A percentile compares a stretch with the other conserved stretches of the same genome.
These are phyloP conservation scores for Dendrocincla tyrannina DNA, from an alignment of 2,797 vertebrate genomes.

Conservation along the genomic window DNA sequence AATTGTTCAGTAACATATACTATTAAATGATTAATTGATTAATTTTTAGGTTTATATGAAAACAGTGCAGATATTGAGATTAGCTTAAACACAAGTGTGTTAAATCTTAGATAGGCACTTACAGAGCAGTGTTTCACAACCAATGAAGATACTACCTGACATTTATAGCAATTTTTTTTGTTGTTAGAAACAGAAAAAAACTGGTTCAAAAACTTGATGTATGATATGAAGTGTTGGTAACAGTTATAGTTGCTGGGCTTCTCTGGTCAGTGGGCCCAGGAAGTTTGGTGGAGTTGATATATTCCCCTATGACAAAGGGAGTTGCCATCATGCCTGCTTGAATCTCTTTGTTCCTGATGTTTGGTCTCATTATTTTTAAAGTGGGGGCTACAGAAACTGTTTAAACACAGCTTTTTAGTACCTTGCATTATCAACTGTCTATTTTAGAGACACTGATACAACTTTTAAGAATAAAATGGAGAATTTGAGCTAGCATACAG, in stretches of 20 bases:
- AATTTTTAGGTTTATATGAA: not conserved
- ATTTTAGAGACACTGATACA: not conserved
- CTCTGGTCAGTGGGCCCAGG: not conserved
- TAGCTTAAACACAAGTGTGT: not conserved
- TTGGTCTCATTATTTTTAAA: not conserved
- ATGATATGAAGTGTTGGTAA: not conserved
- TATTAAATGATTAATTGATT: not conserved
- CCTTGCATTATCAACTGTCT: not conserved
- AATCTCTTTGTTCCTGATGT: not conserved
- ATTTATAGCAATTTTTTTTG: not conserved
- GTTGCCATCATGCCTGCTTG: not conserved
- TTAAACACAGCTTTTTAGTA: not conserved
- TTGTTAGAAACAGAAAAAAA: not conserved
- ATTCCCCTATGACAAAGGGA: accelerated
- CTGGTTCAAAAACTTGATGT: not conserved
- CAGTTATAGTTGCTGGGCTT: not conserved
- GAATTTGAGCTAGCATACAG: not conserved
- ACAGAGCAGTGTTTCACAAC: not conserved
- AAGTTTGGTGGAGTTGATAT: accelerated
- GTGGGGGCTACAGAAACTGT: not conserved
- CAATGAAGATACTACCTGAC: not conserved
- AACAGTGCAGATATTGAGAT: not conserved
- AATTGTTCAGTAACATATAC: not conserved
- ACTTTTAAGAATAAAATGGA: not conserved
- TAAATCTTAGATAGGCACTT: not conserved